A percentile compares a stretch with the other conserved stretches of the same genome.
Evolutionary conservation across 2,888 invertebrate species (phyloP).

Genomic region (Lepidochrysops patricia): DNA sequence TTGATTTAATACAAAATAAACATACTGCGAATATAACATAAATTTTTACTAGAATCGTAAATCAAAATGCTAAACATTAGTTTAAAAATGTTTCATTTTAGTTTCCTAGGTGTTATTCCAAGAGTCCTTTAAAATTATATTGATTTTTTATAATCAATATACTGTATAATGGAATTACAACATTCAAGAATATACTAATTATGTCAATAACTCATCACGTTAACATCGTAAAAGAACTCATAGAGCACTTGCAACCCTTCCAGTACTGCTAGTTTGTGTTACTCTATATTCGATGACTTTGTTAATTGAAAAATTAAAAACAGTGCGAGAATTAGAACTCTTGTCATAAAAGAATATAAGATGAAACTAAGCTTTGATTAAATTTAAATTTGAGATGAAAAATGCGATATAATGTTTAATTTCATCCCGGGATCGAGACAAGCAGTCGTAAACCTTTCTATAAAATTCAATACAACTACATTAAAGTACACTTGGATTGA

Average conservation of each 20-base stretch:
- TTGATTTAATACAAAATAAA: too few species aligned
- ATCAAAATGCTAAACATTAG: too few species aligned
- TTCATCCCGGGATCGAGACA: constrained; percentile 2
- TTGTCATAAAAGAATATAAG: background rate
- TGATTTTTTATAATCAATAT: too few species aligned
- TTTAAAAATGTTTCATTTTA: too few species aligned
- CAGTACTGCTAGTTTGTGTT: background rate
- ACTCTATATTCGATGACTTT: background rate
- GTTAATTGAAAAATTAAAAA: background rate
- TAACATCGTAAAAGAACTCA: too few species aligned
- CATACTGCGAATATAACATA: too few species aligned
- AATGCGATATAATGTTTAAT: constrained; percentile 5
- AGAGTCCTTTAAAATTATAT: too few species aligned
- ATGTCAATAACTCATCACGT: background rate
- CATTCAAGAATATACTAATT: background rate
- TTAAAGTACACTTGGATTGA: constrained; percentile 3
- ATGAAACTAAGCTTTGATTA: constrained; percentile 1
- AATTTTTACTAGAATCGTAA: too few species aligned
- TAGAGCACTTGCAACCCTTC: too few species aligned
- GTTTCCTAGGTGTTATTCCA: too few species aligned
- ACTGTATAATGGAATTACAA: too few species aligned
- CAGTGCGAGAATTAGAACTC: background rate
- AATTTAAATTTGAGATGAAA: background rate
- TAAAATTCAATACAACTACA: constrained; percentile 20
- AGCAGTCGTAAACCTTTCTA: constrained; percentile 18